Percentiles rank a stretch among this genome's conserved stretches.
phyloP scores from a whole-genome alignment of 2,797 vertebrate genomes.

The Denticeps clupeoides region DNA sequence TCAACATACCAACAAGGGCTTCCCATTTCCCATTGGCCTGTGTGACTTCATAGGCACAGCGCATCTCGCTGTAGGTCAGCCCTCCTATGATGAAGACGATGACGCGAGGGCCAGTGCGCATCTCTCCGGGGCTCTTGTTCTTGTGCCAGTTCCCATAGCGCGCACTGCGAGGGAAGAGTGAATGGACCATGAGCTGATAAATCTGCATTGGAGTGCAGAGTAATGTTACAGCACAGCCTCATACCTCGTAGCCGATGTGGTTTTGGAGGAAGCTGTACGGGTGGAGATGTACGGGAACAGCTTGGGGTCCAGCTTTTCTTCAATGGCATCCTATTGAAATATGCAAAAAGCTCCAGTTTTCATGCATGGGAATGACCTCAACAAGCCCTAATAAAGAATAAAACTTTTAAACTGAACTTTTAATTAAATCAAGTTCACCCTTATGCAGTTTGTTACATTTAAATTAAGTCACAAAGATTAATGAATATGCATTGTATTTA shows the following conservation, averaged over 20 bases:
- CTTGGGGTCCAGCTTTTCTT: constrained; percentile 92
- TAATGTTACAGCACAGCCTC: too few relatives aligned
- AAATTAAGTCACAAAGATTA: too few relatives aligned
- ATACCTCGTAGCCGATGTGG: constrained; percentile 84
- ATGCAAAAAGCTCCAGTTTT: too few relatives aligned
- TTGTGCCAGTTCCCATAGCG: constrained; percentile 99
- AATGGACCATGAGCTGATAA: background rate
- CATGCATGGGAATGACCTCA: background rate
- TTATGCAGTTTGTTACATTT: too few relatives aligned
- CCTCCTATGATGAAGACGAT: constrained; percentile 94
- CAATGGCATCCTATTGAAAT: constrained; percentile 75
- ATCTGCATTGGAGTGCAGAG: background rate
- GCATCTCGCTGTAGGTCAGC: constrained; percentile 88
- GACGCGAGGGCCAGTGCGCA: constrained; percentile 84
- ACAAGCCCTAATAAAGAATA: background rate
- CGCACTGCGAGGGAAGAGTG: constrained; percentile 52
- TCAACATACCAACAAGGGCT: constrained; percentile 83
- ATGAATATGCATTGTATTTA: too few relatives aligned
- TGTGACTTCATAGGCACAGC: constrained; percentile 94
- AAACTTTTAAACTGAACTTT: background rate
- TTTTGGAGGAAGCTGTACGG: constrained; percentile 74
- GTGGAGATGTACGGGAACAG: constrained; percentile 92
- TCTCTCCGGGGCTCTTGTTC: constrained; percentile 89
- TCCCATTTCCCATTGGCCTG: constrained; percentile 98
- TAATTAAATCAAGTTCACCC: too few relatives aligned